Base-by-base conservation (phyloP, 1,140 invertebrate species). In the Wiebesia pumilae region DNA sequence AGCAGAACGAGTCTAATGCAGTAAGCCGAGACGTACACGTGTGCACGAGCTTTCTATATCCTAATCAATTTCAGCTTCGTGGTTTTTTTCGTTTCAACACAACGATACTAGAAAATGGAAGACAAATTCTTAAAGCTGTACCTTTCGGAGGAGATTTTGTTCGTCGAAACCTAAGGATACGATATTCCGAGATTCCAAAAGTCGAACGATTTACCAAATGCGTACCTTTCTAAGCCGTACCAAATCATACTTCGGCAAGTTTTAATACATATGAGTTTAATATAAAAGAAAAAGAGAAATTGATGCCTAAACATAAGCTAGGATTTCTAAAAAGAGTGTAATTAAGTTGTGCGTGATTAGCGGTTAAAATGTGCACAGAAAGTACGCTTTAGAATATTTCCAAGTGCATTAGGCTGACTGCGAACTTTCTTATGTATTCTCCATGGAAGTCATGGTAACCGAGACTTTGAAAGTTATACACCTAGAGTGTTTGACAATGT, bases 1-100 rank as follows among this genome's bases (percentile, higher is more conserved):
- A 75, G 71, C n/a, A 75, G 40, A 75, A 75, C 71, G 71, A 75
- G 38, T 43, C 71, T 75, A 16, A 75, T 75, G 27, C 38, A 75
- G 35, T 4, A 43, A 43, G 71, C 27, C 71, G 27, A 24, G 71
- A n/a, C 9, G 7, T 27, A 43, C 43, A 75, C 71, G n/a, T 75
- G 30, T 43, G n/a, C 38, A 43, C 30, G 38, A 75, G 71, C 38
- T 75, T 43, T 75, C 40, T 75, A 33, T 16, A 43, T n/a, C 12
- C 21, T 75, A 75, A 75, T 75, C 3, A 43, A 75, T 75, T 43
- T 75, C 24, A 75, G 71, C 43, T 43, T 40, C 38, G 10, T 9
- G 38, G n/a, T 9, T 75, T 75, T 75, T 43, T 27, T 73, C 16
- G 19, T 73, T 73, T 40, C 40, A 40, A 3, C 33, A 3, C 19